Conservation (phyloP, 2,797 vertebrate genomes). For the Alca torda region DNA sequence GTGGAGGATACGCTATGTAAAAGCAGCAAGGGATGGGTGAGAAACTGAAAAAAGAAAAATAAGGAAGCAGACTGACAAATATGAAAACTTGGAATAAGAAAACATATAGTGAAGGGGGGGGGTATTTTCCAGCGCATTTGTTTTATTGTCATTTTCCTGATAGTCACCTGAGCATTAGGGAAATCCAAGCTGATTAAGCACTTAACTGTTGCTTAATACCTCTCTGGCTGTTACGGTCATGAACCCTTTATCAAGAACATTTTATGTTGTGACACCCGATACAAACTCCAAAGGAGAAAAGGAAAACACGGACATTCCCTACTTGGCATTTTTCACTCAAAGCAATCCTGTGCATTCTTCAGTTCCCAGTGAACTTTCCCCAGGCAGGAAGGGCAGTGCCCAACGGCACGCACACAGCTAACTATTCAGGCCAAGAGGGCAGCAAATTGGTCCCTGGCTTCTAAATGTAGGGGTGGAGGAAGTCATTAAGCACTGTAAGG, state of each 20-base stretch:
- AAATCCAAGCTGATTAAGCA: slow-evolving; percentile 42
- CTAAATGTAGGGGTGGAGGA: not conserved
- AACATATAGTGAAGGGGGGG: not conserved
- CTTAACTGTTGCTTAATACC: slow-evolving; percentile 18
- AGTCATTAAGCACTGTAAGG: slow-evolving; percentile 25
- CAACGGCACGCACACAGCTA: not conserved
- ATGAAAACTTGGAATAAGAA: not conserved
- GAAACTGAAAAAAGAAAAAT: not conserved
- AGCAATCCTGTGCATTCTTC: not conserved
- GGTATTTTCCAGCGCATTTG: not conserved
- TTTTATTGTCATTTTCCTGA: not conserved
- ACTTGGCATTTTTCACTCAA: not conserved
- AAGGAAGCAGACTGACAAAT: not conserved
- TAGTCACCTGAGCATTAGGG: not conserved
- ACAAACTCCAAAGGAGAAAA: not conserved
- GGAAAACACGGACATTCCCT: not conserved
- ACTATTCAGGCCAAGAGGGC: not conserved
- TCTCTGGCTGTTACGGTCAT: not conserved
- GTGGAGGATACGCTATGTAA: not conserved
- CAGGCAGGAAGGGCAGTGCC: not conserved
- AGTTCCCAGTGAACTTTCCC: not conserved
- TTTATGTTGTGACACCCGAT: not conserved
- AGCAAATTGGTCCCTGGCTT: not conserved
- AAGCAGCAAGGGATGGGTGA: not conserved
- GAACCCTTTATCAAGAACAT: not conserved